Evolutionary conservation across 2,113 vertebrate genomes (phyloP), one percentile per base, ranked within the genome.

Genomic region (Indicator maculatus): DNA sequence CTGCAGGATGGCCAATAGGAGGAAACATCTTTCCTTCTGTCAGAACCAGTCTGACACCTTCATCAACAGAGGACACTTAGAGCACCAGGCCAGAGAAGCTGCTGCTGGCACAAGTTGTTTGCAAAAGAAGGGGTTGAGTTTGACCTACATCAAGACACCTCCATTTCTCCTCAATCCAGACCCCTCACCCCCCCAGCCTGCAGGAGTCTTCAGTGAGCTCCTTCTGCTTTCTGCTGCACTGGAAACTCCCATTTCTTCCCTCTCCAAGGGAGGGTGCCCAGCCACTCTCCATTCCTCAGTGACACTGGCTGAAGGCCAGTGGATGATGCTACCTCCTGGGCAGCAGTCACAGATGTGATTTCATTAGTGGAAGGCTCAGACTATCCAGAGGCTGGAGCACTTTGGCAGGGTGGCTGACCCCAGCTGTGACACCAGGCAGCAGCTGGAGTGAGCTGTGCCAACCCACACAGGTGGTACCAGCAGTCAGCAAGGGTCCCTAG

Each of bases 31-130:
- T 41, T 47, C 31, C 16, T 1, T 4, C 28, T 44, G 33, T 33
- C 60, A 76, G 85, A 20, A 18, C 2, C 27, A 31, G 12, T 1
- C 1, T 30, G 63, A 17, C 44, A 8, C 58, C 28, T 33, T 33
- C 13, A 4, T 44, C 28, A 6, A 36, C 19, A 3, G 2, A 2
- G 27, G 2, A 1, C 12, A 5, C 26, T 16, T 0, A 7, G 45
- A 50, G 38, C 18, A 6, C 5, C 1, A 33, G 33, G 41, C 31
- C 60, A 61, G 23, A 69, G 1, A 7, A 69, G 27, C 63, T 89
- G 63, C 36, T 66, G 45, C 45, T 45, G 56, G 55, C 75, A 8
- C 3, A 14, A 7, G 41, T 71, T 31, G 4, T 17, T 85, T 65
- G 50, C 66, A 58, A 21, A 72, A 59, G 41, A 31, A 63, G 11